Percentiles rank a stretch among this genome's conserved stretches.
phyloP scores from a whole-genome alignment of 2,888 invertebrate species.

The Gasteruption jaculator region DNA sequence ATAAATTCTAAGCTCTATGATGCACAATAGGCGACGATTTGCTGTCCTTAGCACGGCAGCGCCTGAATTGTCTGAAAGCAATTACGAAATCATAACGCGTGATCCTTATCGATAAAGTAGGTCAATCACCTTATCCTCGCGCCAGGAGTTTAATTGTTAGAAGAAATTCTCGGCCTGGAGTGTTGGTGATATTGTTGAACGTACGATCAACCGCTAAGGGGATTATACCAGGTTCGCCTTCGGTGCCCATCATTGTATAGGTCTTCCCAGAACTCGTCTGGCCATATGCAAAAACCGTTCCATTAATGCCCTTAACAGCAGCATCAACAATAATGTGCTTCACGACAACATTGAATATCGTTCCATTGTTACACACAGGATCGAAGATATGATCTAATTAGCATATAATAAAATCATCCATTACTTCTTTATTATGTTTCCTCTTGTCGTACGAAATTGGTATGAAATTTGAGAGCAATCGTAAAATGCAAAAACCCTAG shows the following conservation, averaged over 20 bases:
- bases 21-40: too few relatives aligned
- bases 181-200: constrained; percentile 63
- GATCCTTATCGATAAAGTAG: too few relatives aligned
- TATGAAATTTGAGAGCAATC: too few relatives aligned
- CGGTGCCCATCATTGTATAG: constrained; percentile 75
- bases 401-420: too few relatives aligned
- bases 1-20: too few relatives aligned
- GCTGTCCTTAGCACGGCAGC: too few relatives aligned
- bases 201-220: constrained; percentile 67
- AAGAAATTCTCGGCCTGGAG: constrained; percentile 68
- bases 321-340: constrained; percentile 70
- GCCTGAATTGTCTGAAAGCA: too few relatives aligned
- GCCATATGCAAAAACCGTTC: constrained; percentile 88
- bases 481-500: too few relatives aligned
- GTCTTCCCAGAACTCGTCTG: constrained; percentile 90
- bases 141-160: too few relatives aligned
- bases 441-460: neutral
- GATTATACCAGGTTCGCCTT: constrained; percentile 69
- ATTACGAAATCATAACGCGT: too few relatives aligned
- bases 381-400: constrained; percentile 70
- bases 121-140: too few relatives aligned
- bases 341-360: constrained; percentile 66
- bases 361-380: constrained; percentile 56
- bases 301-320: constrained; percentile 72
- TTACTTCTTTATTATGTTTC: neutral